A percentile compares a stretch with the other conserved stretches of the same genome.
Conservation (phyloP, 92 coral and sea anemone genomes). For the Epizoanthus scotinus region DNA sequence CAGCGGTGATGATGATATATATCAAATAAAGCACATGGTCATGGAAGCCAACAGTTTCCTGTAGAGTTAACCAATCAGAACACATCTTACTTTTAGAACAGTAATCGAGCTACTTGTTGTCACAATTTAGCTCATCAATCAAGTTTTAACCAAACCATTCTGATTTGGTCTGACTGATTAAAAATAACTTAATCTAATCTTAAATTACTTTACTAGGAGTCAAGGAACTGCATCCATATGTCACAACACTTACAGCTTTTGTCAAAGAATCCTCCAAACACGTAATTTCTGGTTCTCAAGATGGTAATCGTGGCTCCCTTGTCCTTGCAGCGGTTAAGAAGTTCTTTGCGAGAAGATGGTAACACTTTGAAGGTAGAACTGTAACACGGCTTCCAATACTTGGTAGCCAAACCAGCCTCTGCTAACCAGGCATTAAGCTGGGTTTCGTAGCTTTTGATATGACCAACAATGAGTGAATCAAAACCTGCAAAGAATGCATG, state of each 20-base stretch:
- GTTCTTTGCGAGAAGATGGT: neutral
- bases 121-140: too few relatives aligned
- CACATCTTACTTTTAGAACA: too few relatives aligned
- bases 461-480: conserved; percentile 9
- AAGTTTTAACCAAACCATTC: too few relatives aligned
- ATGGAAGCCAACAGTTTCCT: too few relatives aligned
- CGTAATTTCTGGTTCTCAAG: neutral
- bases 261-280: conserved; percentile 15
- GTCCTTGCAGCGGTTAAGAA: neutral
- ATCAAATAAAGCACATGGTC: too few relatives aligned
- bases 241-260: neutral
- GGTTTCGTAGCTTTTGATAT: conserved; percentile 14
- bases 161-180: too few relatives aligned
- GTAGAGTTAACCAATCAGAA: too few relatives aligned
- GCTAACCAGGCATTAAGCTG: conserved; percentile 18
- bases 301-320: conserved; percentile 3
- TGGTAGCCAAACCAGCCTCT: neutral
- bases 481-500: neutral
- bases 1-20: too few relatives aligned
- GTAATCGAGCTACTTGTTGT: too few relatives aligned
- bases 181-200: too few relatives aligned
- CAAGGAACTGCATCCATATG: too few relatives aligned
- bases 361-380: neutral
- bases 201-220: too few relatives aligned
- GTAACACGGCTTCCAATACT: conserved; percentile 17